These are phyloP conservation scores for Latrodectus geometricus DNA, from an alignment of 1,140 invertebrate species.

Conservation along the genomic window DNA sequence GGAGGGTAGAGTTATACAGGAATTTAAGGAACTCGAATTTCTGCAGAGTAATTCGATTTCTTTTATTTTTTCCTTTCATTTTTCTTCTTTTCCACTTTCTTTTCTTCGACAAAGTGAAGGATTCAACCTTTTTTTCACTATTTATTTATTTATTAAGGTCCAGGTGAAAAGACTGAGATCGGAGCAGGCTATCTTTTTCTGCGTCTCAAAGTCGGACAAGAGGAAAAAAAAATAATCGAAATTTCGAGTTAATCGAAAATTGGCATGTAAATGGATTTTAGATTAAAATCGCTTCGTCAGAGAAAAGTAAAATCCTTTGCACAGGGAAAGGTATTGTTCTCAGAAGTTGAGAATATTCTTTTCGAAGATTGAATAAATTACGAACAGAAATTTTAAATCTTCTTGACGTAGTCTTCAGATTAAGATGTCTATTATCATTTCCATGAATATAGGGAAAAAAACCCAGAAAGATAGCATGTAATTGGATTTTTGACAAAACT, in stretches of 20 bases:
- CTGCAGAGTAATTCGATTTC: slow-evolving; percentile 30
- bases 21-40: slow-evolving; percentile 34
- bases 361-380: background rate
- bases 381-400: background rate
- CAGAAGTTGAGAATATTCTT: background rate
- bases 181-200: background rate
- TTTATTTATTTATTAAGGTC: background rate
- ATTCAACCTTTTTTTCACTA: background rate
- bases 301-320: background rate
- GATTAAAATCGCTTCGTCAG: background rate
- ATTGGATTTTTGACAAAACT: background rate
- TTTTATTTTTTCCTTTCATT: slow-evolving; percentile 19
- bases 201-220: background rate
- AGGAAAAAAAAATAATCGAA: background rate
- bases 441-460: background rate
- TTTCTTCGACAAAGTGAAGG: background rate
- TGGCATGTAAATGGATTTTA: background rate
- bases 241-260: background rate
- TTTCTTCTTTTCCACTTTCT: background rate
- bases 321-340: background rate
- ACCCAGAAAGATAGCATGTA: background rate
- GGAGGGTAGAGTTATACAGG: background rate
- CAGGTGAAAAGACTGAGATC: background rate
- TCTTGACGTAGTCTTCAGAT: background rate
- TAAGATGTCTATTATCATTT: background rate